Conservation (phyloP, 2,797 vertebrate genomes). For the Arrhamphus sclerolepis region DNA sequence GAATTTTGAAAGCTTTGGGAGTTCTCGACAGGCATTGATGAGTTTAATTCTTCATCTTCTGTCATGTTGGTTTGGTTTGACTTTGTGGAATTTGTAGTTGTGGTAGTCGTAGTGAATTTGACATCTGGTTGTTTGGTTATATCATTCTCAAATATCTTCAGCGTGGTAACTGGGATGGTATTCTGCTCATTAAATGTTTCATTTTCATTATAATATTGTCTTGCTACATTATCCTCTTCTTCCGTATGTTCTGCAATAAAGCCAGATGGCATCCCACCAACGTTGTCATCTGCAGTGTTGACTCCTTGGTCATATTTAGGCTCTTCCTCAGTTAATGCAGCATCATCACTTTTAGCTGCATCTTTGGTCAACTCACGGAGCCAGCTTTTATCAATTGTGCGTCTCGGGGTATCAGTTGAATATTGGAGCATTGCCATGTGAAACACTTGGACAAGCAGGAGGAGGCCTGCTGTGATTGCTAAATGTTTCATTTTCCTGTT, state of each 20-base stretch:
- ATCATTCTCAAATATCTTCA: background rate
- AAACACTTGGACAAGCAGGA: constrained; percentile 61
- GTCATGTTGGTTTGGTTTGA: constrained; percentile 30
- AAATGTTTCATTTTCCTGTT: constrained; percentile 54
- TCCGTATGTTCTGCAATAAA: background rate
- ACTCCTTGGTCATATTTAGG: background rate
- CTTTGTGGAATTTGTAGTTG: background rate
- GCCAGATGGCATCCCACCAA: constrained; percentile 16
- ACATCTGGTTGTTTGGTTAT: background rate
- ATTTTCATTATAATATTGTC: background rate
- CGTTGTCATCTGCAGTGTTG: constrained; percentile 3
- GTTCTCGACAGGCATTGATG: background rate
- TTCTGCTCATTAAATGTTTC: constrained; percentile 1
- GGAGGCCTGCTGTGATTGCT: constrained; percentile 36
- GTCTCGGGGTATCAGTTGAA: constrained; percentile 42
- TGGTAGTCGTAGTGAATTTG: background rate
- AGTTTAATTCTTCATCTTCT: constrained; percentile 8
- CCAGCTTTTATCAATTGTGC: constrained; percentile 51
- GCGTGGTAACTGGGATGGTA: background rate
- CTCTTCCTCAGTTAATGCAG: background rate
- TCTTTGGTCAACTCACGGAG: constrained; percentile 8
- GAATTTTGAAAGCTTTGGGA: constrained; percentile 10
- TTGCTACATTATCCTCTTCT: background rate
- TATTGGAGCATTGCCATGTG: constrained; percentile 38
- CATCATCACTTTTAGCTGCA: background rate